These are phyloP conservation scores for Tetragonula clypearis DNA, from an alignment of 1,140 invertebrate species.

Conservation along the genomic window DNA sequence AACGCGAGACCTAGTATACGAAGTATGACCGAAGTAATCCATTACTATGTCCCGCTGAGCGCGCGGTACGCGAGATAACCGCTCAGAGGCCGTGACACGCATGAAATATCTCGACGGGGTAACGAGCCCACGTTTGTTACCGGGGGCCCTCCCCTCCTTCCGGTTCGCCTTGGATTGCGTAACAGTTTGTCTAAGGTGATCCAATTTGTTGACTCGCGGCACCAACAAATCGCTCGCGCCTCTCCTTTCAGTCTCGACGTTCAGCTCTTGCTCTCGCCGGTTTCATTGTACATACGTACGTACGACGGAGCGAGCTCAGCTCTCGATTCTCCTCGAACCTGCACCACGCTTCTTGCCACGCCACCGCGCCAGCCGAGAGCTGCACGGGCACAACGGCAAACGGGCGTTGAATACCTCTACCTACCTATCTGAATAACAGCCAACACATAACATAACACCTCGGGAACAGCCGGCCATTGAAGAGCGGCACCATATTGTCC, in stretches of 20 bases:
- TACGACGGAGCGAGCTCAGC: background rate
- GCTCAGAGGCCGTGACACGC: slow-evolving; percentile 42
- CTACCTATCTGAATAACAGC: slow-evolving; percentile 74
- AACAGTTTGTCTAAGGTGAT: slow-evolving; percentile 54
- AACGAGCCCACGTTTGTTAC: slow-evolving; percentile 25
- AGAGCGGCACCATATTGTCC: slow-evolving; percentile 72
- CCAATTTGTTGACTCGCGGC: slow-evolving; percentile 61
- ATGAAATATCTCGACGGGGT: slow-evolving; percentile 44
- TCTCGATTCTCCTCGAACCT: slow-evolving; percentile 50
- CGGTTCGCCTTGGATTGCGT: slow-evolving; percentile 16
- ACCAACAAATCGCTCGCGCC: slow-evolving; percentile 45
- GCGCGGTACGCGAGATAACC: slow-evolving; percentile 39
- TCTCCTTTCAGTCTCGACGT: background rate
- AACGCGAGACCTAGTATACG: slow-evolving; percentile 5
- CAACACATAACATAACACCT: slow-evolving; percentile 76
- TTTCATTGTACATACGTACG: slow-evolving; percentile 17
- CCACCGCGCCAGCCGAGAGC: slow-evolving; percentile 25
- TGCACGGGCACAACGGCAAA: slow-evolving; percentile 51
- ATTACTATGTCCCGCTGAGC: slow-evolving; percentile 50
- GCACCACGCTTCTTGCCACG: slow-evolving; percentile 49
- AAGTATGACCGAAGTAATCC: slow-evolving; percentile 34
- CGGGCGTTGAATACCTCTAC: slow-evolving; percentile 64
- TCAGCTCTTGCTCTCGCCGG: background rate
- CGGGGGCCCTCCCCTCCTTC: background rate
- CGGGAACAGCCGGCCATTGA: slow-evolving; percentile 71